These are phyloP conservation scores for Geotrypetes seraphini DNA, from an alignment of 2,797 vertebrate genomes.

Conservation along the genomic window DNA sequence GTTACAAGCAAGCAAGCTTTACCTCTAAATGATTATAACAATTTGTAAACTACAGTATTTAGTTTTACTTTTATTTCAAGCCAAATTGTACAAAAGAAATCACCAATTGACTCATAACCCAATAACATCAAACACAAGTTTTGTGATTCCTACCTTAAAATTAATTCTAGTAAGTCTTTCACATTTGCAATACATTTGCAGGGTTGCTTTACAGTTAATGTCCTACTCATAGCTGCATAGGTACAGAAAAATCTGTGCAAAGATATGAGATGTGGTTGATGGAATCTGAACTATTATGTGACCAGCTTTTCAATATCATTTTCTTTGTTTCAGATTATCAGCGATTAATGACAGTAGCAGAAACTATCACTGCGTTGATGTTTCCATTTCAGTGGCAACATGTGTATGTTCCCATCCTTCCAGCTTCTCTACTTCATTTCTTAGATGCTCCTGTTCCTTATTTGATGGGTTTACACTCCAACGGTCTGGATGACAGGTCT, in stretches of 20 bases:
- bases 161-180: no score
- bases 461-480: constrained; percentile 96
- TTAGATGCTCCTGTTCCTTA: constrained; percentile 96
- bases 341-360: constrained; percentile 95
- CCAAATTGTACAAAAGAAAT: no score
- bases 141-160: no score
- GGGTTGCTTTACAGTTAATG: constrained; percentile 9
- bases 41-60: no score
- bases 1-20: no score
- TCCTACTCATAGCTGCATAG: not conserved
- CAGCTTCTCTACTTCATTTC: constrained; percentile 95
- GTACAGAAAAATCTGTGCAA: not conserved
- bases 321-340: constrained; percentile 79
- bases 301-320: no score
- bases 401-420: constrained; percentile 95
- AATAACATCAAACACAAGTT: no score
- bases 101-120: no score
- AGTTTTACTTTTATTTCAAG: no score
- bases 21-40: no score
- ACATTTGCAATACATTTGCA: no score
- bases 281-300: no score
- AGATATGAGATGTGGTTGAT: not conserved
- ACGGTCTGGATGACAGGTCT: constrained; percentile 89
- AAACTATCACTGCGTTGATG: constrained; percentile 96
- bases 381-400: constrained; percentile 98